Evolutionary conservation across 1,140 invertebrate species (phyloP).

Genomic region (Drosophila pseudoananassae): DNA sequence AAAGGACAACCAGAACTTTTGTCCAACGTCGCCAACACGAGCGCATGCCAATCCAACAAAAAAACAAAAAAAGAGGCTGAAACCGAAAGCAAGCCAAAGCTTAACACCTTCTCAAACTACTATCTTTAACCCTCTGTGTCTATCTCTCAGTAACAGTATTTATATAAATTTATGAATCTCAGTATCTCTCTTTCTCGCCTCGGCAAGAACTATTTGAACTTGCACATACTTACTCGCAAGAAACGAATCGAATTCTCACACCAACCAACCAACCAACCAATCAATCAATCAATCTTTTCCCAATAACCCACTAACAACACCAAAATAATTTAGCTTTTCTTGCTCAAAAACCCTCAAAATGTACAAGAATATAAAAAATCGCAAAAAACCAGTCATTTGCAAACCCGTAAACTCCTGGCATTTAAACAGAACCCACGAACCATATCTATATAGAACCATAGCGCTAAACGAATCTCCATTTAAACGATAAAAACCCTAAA

Average conservation of each 20-base stretch:
- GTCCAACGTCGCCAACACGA: conserved; percentile 42
- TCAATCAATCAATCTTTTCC: conserved; percentile 23
- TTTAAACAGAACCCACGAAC: conserved; percentile 41
- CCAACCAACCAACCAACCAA: conserved; percentile 14
- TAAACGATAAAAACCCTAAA: conserved; percentile 57
- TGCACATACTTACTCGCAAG: conserved; percentile 56
- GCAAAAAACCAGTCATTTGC: conserved; percentile 57
- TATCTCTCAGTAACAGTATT: conserved; percentile 33
- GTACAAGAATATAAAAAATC: conserved; percentile 12
- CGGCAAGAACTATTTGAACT: conserved; percentile 72
- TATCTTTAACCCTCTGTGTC: conserved; percentile 34
- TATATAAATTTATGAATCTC: conserved; percentile 21
- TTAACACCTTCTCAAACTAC: conserved; percentile 31
- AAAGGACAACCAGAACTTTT: conserved; percentile 58
- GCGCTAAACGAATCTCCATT: conserved; percentile 51
- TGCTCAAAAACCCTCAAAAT: conserved; percentile 44
- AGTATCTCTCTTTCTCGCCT: conserved; percentile 29
- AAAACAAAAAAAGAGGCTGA: conserved; percentile 18
- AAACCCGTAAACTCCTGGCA: conserved; percentile 70
- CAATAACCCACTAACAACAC: conserved; percentile 28
- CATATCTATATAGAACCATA: conserved; percentile 42
- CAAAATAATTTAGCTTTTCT: conserved; percentile 43
- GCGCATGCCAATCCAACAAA: conserved; percentile 42
- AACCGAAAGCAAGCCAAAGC: conserved; percentile 39
- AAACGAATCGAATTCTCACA: conserved; percentile 50